These are phyloP conservation scores for Philereme vetulata DNA, from an alignment of 2,888 invertebrate genomes.

Conservation along the genomic window DNA sequence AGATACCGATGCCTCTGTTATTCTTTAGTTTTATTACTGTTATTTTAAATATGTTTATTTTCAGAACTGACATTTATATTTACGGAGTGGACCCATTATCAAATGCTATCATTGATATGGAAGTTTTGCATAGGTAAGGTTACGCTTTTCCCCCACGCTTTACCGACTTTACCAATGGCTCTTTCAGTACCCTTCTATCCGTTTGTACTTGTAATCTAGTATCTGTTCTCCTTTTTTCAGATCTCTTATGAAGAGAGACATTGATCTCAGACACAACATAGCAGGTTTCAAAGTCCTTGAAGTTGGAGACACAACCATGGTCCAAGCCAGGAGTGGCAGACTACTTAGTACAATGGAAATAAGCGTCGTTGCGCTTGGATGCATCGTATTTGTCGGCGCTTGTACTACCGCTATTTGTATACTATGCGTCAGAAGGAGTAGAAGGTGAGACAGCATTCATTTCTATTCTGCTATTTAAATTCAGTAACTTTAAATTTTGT, in stretches of 20 bases:
- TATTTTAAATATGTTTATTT: constrained; percentile 47
- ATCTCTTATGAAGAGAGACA: constrained; percentile 85
- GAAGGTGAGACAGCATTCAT: constrained; percentile 71
- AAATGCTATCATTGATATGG: constrained; percentile 92
- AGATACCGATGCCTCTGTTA: constrained; percentile 57
- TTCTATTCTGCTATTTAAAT: neutral
- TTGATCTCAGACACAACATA: constrained; percentile 85
- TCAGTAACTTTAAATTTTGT: neutral
- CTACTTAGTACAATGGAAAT: constrained; percentile 89
- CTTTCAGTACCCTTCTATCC: no score
- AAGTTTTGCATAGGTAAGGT: constrained; percentile 89
- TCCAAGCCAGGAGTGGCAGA: constrained; percentile 64
- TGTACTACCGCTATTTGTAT: constrained; percentile 91
- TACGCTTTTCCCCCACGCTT: no score
- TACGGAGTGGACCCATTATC: constrained; percentile 93
- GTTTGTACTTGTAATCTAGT: neutral
- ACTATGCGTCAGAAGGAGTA: constrained; percentile 86
- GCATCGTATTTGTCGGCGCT: constrained; percentile 92
- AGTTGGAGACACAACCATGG: constrained; percentile 77
- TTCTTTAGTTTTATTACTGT: neutral
- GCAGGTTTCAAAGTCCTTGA: constrained; percentile 88
- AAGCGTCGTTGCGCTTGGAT: constrained; percentile 90
- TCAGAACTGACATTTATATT: constrained; percentile 92
- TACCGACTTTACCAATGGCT: no score
- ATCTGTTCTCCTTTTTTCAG: constrained; percentile 61